Conservation (phyloP, 2,113 vertebrate genomes). For the Pseudorasbora parva region DNA sequence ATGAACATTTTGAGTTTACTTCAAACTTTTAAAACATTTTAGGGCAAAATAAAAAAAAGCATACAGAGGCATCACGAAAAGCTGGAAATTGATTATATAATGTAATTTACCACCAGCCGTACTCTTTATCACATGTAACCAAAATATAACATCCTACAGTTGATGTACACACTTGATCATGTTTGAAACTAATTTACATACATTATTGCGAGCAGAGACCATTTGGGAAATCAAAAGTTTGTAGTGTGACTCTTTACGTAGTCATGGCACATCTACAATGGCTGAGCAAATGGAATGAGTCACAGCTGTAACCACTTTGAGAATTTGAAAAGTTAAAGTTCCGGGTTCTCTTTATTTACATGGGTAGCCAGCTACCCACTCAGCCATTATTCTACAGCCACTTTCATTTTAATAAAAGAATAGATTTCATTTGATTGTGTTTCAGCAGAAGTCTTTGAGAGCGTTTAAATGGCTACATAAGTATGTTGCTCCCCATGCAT, state of each 20-base stretch:
- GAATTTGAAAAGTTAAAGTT: slow-evolving; percentile 28
- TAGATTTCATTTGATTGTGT: slow-evolving; percentile 33
- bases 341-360: slow-evolving; percentile 2
- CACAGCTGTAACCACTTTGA: not conserved
- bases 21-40: not conserved
- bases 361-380: not conserved
- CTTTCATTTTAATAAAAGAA: slow-evolving; percentile 42
- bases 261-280: slow-evolving; percentile 22
- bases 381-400: slow-evolving; percentile 11
- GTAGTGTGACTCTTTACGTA: slow-evolving; percentile 10
- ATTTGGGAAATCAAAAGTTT: not conserved
- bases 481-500: slow-evolving; percentile 69
- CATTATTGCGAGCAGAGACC: not conserved
- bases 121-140: not conserved
- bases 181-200: not conserved
- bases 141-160: not conserved
- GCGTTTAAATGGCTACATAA: slow-evolving; percentile 56
- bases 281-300: slow-evolving; percentile 14
- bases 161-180: not conserved
- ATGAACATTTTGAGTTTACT: not conserved
- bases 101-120: not conserved
- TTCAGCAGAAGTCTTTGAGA: slow-evolving; percentile 9
- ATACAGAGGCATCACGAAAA: not conserved
- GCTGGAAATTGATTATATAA: not conserved
- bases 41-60: not conserved